Conservation (phyloP, 2,888 invertebrate species). For the Caenorhabditis sp. region DNA sequence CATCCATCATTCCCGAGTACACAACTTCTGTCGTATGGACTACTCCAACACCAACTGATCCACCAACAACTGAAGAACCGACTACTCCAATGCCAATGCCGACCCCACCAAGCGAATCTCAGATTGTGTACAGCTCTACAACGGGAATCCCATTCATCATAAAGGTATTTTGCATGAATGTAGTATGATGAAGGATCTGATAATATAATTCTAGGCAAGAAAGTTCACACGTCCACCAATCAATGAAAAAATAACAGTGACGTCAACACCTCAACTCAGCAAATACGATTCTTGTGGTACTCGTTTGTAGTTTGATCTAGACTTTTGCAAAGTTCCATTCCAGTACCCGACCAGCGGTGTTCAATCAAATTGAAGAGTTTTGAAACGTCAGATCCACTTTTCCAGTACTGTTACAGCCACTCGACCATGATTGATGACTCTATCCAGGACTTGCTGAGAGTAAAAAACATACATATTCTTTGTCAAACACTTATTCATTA, state of each 20-base stretch:
- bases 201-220: slow-evolving; percentile 49
- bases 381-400: slow-evolving; percentile 71
- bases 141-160: slow-evolving; percentile 58
- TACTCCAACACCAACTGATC: slow-evolving; percentile 31
- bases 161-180: slow-evolving; percentile 31
- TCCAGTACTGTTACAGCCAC: slow-evolving; percentile 76
- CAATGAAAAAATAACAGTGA: slow-evolving; percentile 57
- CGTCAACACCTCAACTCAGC: slow-evolving; percentile 38
- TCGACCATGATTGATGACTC: slow-evolving; percentile 72
- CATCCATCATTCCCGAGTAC: slow-evolving; percentile 47
- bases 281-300: slow-evolving; percentile 66
- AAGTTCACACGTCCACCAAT: slow-evolving; percentile 64
- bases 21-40: slow-evolving; percentile 54
- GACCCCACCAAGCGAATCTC: slow-evolving; percentile 38
- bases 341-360: slow-evolving; percentile 72
- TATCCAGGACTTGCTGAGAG: slow-evolving; percentile 70
- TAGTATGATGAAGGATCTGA: not conserved
- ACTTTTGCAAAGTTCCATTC: slow-evolving; percentile 10
- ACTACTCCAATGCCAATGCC: slow-evolving; percentile 22
- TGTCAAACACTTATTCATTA: slow-evolving; percentile 12
- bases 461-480: slow-evolving; percentile 14
- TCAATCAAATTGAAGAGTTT: slow-evolving; percentile 70
- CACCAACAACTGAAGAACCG: slow-evolving; percentile 23
- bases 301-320: not conserved
- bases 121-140: slow-evolving; percentile 28